phyloP scores from a whole-genome alignment of 2,113 vertebrate species.

The Myocastor coypus region DNA sequence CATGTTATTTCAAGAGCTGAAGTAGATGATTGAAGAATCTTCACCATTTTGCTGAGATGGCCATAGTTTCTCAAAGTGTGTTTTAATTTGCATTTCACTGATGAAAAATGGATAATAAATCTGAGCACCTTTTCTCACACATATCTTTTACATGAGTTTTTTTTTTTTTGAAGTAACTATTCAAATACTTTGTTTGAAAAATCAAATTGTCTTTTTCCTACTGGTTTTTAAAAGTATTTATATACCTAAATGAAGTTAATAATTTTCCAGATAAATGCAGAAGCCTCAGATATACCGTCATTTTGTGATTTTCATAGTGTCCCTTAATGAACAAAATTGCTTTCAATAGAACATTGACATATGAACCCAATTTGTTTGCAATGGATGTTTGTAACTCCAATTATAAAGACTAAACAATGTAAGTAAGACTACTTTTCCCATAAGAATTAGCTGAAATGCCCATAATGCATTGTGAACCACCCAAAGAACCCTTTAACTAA shows the following conservation, averaged over 20 bases:
- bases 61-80: not conserved
- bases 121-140: not conserved
- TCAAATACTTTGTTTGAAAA: not conserved
- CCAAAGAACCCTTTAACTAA: not conserved
- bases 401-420: no score
- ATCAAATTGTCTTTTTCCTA: not conserved
- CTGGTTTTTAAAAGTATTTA: not conserved
- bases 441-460: not conserved
- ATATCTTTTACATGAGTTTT: not conserved
- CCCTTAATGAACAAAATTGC: not conserved
- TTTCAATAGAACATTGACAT: not conserved
- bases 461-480: not conserved
- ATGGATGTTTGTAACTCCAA: not conserved
- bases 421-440: not conserved
- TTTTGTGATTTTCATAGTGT: not conserved
- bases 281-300: not conserved
- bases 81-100: conserved; percentile 13
- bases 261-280: not conserved
- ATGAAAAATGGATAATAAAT: not conserved
- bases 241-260: not conserved
- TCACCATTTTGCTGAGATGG: not conserved
- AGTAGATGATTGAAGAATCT: not conserved
- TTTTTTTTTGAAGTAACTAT: not conserved
- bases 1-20: not conserved
- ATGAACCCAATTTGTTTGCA: not conserved